Percentiles rank a stretch among this genome's conserved stretches.
phyloP scores from a whole-genome alignment of 2,113 vertebrate species.

The Nannobrachium achirus region DNA sequence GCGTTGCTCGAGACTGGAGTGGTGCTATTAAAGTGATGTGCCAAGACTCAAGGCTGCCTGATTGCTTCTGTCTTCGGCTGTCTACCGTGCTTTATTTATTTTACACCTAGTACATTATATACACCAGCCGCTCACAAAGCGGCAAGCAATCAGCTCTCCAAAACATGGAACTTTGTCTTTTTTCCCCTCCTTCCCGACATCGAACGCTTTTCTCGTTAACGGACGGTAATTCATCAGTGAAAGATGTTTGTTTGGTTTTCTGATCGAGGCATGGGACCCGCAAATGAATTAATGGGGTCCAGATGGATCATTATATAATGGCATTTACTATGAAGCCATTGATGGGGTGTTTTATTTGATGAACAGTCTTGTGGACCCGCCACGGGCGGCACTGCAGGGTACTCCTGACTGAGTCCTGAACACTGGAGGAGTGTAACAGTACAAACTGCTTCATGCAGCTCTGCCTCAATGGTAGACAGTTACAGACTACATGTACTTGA shows the following conservation, averaged over 20 bases:
- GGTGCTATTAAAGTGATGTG: background rate
- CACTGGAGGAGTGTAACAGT: background rate
- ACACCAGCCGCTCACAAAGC: background rate
- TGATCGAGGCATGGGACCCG: constrained; percentile 7
- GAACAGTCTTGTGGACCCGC: constrained; percentile 11
- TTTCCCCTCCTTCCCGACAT: background rate
- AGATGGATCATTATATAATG: constrained; percentile 16
- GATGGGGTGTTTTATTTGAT: background rate
- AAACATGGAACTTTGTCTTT: background rate
- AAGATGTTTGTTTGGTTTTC: constrained; percentile 11
- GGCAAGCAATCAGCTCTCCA: background rate
- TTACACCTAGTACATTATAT: background rate
- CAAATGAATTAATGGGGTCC: constrained; percentile 5
- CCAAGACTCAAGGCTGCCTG: background rate
- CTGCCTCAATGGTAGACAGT: background rate
- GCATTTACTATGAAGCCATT: constrained; percentile 11
- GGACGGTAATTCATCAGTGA: constrained; percentile 9
- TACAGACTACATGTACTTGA: too few relatives aligned
- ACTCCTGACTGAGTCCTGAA: too few relatives aligned
- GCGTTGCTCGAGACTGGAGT: background rate
- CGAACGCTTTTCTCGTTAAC: background rate
- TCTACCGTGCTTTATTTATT: background rate
- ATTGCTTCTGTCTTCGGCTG: background rate
- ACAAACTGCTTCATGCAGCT: constrained; percentile 24
- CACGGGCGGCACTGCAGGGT: constrained; percentile 5